Evolutionary conservation across 2,888 invertebrate genomes (phyloP), one percentile per base, ranked within the genome.

Genomic region (Griposia aprilina): DNA sequence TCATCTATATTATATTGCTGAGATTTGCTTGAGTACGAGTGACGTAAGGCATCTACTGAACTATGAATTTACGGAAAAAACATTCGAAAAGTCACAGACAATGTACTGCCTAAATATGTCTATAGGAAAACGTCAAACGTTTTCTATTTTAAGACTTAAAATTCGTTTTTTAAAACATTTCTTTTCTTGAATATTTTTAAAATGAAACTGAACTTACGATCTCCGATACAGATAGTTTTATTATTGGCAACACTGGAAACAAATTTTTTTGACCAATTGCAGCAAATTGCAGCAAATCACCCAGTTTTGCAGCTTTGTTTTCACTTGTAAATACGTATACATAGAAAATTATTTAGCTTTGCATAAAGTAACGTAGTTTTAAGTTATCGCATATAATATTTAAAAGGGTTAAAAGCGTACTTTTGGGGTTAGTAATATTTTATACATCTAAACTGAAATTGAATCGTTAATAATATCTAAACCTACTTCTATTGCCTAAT

Each of bases 261-360:
- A 23, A 23, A 20, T 8, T 15, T 20, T 23, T 74, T 74, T 48
- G 26, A 55, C 30, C 41, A 74, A 81, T 50, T 55, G 13, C 69
- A 69, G 60, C 36, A 73, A 66, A n/a, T n/a, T n/a, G n/a, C n/a
- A n/a, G n/a, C n/a, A n/a, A 45, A 69, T 45, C 66, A 70, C 70
- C n/a, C 26, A 60, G 15, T 75, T 62, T 62, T 11, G 52, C 20
- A 23, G 74, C 17, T 69, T 78, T n/a, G 41, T 65, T 80, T 73
- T 65, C 69, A 76, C 59, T 82, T 89, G 90, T 90, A 90, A 88
- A 87, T 87, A 79, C 63, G 26, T 79, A 66, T 63, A 84, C 13
- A 82, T 67, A 62, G 59, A 67, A 70, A 69, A 70, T 82, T 60
- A 72, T 78, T 79, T 82, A 88, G 74, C 62, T 82, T 71, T 74